phyloP scores from a whole-genome alignment of 2,888 invertebrate species.

The Trissonchulus latispiculum region DNA sequence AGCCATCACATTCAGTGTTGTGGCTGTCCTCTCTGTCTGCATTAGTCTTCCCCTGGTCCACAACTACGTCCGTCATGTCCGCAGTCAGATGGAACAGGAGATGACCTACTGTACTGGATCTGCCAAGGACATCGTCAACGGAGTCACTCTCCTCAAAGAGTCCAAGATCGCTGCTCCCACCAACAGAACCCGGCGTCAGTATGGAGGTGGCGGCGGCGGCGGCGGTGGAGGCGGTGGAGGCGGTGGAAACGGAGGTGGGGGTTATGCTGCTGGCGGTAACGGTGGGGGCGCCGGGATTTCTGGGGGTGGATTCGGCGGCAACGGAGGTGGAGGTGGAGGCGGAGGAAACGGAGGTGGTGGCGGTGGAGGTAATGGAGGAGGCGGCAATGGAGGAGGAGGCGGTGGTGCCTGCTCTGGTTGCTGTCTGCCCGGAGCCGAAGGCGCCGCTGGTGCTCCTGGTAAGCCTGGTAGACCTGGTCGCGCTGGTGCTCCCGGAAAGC shows the following conservation, averaged over 20 bases:
- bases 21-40: neutral
- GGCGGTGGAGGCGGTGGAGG: neutral
- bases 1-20: neutral
- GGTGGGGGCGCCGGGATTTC: neutral
- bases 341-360: neutral
- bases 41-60: slow-evolving; percentile 1
- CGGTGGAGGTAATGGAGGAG: neutral
- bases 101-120: slow-evolving; percentile 7
- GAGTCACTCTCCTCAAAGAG: neutral
- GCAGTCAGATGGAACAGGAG: neutral
- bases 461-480: neutral
- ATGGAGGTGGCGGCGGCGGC: neutral
- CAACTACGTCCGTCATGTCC: slow-evolving; percentile 3
- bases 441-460: neutral
- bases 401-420: neutral
- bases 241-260: neutral
- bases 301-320: neutral
- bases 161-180: neutral
- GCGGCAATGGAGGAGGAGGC: neutral
- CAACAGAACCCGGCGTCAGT: neutral
- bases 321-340: neutral
- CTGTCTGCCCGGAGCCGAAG: neutral
- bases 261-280: neutral
- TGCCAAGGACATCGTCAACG: neutral
- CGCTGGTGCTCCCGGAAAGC: neutral